phyloP scores from a whole-genome alignment of 2,888 invertebrate genomes.

The Spicauda simplicius region DNA sequence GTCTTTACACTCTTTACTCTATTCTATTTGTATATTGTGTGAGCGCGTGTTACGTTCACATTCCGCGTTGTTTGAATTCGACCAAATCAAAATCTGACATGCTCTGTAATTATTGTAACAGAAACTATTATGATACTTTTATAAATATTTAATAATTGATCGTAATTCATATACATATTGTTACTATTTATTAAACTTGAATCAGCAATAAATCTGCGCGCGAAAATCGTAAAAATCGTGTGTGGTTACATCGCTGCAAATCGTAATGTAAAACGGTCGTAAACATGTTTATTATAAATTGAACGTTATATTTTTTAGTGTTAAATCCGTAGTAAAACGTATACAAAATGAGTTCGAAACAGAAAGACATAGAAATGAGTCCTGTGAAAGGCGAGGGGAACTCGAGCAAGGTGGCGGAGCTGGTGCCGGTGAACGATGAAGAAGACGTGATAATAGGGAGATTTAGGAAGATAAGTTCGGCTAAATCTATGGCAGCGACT shows the following conservation, averaged over 20 bases:
- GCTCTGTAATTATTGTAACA: slow-evolving; percentile 30
- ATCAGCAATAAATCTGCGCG: not conserved
- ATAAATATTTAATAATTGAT: not conserved
- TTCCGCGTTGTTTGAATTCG: slow-evolving; percentile 44
- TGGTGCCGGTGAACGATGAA: slow-evolving; percentile 65
- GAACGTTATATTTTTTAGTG: slow-evolving; percentile 38
- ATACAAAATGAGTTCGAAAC: slow-evolving; percentile 62
- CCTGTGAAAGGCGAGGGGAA: slow-evolving; percentile 62
- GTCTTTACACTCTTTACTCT: no score
- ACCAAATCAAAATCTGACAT: slow-evolving; percentile 37
- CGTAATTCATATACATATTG: not conserved
- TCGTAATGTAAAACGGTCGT: slow-evolving; percentile 19
- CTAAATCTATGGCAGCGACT: slow-evolving; percentile 82
- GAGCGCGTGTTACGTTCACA: slow-evolving; percentile 18
- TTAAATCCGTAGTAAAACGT: slow-evolving; percentile 4
- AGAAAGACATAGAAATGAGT: slow-evolving; percentile 76
- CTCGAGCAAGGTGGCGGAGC: slow-evolving; percentile 52
- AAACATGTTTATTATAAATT: slow-evolving; percentile 42
- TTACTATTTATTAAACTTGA: not conserved
- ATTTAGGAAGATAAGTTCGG: slow-evolving; percentile 81
- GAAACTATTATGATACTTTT: not conserved
- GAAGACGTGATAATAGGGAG: slow-evolving; percentile 81
- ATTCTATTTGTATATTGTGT: not conserved
- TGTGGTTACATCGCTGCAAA: not conserved
- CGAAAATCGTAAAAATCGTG: slow-evolving; percentile 7